Base-by-base conservation (phyloP, 2,113 vertebrate species). In the Sylvilagus bachmani region DNA sequence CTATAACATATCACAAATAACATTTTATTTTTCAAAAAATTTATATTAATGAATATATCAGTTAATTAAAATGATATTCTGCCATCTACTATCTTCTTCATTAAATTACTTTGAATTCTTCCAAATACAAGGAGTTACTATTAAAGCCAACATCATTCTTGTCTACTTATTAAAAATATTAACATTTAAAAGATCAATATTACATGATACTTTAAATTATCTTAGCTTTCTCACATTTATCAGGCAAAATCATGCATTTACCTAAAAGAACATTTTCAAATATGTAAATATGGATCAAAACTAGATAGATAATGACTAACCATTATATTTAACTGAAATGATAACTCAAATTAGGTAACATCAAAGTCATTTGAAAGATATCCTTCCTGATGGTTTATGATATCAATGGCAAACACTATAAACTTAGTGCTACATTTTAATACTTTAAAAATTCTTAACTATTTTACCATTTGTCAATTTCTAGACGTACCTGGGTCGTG, bases 401-500 rank as follows among this genome's bases (percentile, higher is more conserved):
- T 64, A 58, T 96, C 92, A 51, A 89, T 95, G 49, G 29, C 89
- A 94, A 1, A 73, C 7, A 71, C 6, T 79, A 17, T n/a, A 44
- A 66, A 84, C 70, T 89, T 10, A 27, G 19, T 58, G 29, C 4
- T 0, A 67, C 33, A 71, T 86, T 73, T 91, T 89, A 5, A 14
- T 71, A 90, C 38, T 78, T 67, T 6, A 0, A 1, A 74, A 96
- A 89, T 22, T 11, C 36, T 31, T 80, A 31, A 91, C 83, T 2
- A 61, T 89, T 71, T 67, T 79, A 98, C 84, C 90, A 92, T 89
- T 12, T 13, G 6, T 1, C 9, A 94, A 38, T 33, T 91, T 2
- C 71, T 94, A 64, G 31, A 55, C 96, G 62, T 98, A 99, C 99
- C 99, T 99, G 73, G 99, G 99, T 94, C 99, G 99, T 92, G 98